Percentiles rank a stretch among this genome's conserved stretches.
These are phyloP conservation scores for Chloroceryle aenea DNA, from an alignment of 2,113 vertebrate species.

Conservation along the genomic window DNA sequence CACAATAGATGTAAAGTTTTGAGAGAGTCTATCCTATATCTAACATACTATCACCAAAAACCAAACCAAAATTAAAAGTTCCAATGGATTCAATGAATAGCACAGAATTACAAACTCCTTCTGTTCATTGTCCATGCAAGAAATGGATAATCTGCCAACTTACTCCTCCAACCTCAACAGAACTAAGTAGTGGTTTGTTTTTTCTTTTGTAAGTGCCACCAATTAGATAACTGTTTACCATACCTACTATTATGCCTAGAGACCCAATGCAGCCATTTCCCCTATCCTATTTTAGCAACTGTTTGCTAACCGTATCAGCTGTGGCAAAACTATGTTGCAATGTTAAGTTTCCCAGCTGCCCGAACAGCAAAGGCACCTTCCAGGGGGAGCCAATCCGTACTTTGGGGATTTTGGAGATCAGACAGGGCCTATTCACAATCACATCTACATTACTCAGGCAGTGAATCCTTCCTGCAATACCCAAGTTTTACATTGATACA, in stretches of 20 bases:
- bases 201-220: background rate
- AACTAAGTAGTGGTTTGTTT: background rate
- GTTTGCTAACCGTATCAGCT: background rate
- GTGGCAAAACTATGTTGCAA: accelerated
- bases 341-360: background rate
- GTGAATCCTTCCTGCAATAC: accelerated
- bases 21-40: no score
- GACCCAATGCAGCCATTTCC: background rate
- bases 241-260: background rate
- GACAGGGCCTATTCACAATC: background rate
- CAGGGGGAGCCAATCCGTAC: background rate
- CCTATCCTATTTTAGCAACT: accelerated
- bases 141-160: background rate
- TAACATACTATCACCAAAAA: background rate
- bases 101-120: background rate
- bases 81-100: background rate
- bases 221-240: background rate
- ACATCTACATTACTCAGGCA: background rate
- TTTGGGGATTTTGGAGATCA: background rate
- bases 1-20: background rate
- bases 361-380: background rate
- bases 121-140: background rate
- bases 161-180: background rate
- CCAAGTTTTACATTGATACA: background rate
- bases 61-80: background rate